These are phyloP conservation scores for Adelges cooleyi DNA, from an alignment of 1,140 invertebrate genomes.

Conservation along the genomic window DNA sequence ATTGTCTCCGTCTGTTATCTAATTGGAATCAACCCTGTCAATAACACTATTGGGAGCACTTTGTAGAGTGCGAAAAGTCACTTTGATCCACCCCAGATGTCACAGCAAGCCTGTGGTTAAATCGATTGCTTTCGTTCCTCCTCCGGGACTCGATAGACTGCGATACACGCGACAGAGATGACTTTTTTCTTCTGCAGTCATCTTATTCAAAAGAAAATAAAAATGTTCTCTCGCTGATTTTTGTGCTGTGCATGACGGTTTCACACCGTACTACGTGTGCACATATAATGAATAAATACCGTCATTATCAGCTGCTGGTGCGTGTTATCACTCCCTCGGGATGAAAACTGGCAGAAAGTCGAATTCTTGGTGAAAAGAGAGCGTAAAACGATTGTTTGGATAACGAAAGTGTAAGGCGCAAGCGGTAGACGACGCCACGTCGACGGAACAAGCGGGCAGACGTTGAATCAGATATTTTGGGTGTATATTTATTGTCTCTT, in stretches of 20 bases:
- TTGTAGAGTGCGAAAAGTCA: not conserved
- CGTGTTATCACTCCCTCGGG: conserved; percentile 15
- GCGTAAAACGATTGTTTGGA: not conserved
- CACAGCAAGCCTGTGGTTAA: not conserved
- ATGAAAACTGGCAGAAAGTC: not conserved
- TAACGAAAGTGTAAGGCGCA: not conserved
- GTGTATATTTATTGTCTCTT: conserved; percentile 25
- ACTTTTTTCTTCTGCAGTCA: not conserved
- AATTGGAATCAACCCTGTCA: not conserved
- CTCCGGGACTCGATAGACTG: too few species aligned
- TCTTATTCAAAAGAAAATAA: too few species aligned
- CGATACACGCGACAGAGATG: not conserved
- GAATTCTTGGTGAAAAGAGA: not conserved
- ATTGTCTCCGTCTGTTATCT: not conserved
- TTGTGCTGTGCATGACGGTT: not conserved
- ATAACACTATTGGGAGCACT: conserved; percentile 3
- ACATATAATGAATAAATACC: conserved; percentile 12
- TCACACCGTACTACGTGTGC: not conserved
- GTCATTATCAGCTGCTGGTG: not conserved
- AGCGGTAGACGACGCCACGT: not conserved
- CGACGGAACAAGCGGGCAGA: not conserved
- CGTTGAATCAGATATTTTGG: conserved; percentile 12
- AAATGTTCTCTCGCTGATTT: not conserved
- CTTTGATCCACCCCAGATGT: not conserved
- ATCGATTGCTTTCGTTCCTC: not conserved